These are phyloP conservation scores for Habrosyne pyritoides DNA, from an alignment of 2,888 invertebrate species.

Conservation along the genomic window DNA sequence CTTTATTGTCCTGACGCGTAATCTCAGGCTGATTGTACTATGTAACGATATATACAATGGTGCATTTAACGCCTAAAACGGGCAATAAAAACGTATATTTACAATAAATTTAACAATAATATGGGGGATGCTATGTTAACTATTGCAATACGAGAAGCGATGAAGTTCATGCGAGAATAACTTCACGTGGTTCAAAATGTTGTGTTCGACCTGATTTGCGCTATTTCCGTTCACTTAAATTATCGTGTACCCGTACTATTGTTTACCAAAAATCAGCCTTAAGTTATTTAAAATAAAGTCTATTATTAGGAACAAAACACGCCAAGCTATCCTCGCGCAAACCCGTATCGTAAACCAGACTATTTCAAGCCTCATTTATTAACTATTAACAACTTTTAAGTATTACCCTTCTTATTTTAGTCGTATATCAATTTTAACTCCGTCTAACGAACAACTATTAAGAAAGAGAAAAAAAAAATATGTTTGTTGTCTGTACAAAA, in stretches of 20 bases:
- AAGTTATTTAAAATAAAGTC: conserved; percentile 72
- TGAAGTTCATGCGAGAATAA: conserved; percentile 56
- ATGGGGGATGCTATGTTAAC: conserved; percentile 25
- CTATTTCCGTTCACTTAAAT: conserved; percentile 44
- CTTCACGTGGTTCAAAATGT: conserved; percentile 48
- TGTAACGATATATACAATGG: conserved; percentile 55
- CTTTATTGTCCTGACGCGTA: conserved; percentile 66
- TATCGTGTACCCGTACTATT: conserved; percentile 72
- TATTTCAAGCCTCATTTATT: conserved; percentile 48
- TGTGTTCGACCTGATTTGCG: conserved; percentile 44
- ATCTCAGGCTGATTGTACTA: conserved; percentile 50
- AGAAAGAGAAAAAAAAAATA: background rate
- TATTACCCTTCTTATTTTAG: conserved; percentile 32
- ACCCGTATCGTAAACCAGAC: conserved; percentile 33
- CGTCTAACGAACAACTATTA: conserved; percentile 36
- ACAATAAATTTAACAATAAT: conserved; percentile 40
- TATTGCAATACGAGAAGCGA: conserved; percentile 18
- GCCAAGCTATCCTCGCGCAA: conserved; percentile 66
- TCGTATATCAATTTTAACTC: conserved; percentile 49
- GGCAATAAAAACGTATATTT: conserved; percentile 52
- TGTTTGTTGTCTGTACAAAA: conserved; percentile 56
- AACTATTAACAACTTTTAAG: conserved; percentile 32
- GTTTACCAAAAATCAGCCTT: conserved; percentile 76
- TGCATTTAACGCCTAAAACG: conserved; percentile 39
- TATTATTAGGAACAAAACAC: conserved; percentile 74